These are phyloP conservation scores for Amazonetta brasiliensis DNA, from an alignment of 2,797 vertebrate genomes.

Conservation along the genomic window DNA sequence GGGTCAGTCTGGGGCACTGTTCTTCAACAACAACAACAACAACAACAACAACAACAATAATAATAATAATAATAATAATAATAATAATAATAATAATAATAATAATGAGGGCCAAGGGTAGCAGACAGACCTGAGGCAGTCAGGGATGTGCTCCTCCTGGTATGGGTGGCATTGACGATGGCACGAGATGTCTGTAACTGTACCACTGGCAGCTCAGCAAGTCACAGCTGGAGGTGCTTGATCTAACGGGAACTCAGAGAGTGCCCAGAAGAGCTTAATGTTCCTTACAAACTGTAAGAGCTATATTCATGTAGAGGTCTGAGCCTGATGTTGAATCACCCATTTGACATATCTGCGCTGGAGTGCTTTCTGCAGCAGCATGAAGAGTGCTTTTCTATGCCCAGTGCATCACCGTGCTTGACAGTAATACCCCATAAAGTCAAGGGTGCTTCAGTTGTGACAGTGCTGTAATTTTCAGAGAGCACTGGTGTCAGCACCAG, in stretches of 20 bases:
- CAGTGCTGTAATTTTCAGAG: not conserved
- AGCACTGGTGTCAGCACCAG: not conserved
- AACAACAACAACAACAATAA: no score
- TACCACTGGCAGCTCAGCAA: not conserved
- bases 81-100: not conserved
- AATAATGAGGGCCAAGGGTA: not conserved
- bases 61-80: not conserved
- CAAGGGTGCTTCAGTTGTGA: not conserved
- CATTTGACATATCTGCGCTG: not conserved
- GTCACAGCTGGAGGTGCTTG: not conserved
- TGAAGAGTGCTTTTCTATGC: accelerated
- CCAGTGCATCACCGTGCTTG: not conserved
- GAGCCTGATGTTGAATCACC: not conserved
- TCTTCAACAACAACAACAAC: no score
- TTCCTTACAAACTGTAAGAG: not conserved
- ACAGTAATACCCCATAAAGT: not conserved
- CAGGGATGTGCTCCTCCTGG: not conserved
- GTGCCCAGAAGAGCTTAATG: not conserved
- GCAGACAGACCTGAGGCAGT: not conserved
- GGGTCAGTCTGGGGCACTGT: not conserved
- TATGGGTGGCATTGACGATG: accelerated
- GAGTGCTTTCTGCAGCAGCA: not conserved
- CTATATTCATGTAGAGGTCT: not conserved
- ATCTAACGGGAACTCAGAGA: not conserved
- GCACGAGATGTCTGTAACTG: accelerated